These are phyloP conservation scores for Austrolebias charrua DNA, from an alignment of 2,797 vertebrate genomes.

Conservation along the genomic window DNA sequence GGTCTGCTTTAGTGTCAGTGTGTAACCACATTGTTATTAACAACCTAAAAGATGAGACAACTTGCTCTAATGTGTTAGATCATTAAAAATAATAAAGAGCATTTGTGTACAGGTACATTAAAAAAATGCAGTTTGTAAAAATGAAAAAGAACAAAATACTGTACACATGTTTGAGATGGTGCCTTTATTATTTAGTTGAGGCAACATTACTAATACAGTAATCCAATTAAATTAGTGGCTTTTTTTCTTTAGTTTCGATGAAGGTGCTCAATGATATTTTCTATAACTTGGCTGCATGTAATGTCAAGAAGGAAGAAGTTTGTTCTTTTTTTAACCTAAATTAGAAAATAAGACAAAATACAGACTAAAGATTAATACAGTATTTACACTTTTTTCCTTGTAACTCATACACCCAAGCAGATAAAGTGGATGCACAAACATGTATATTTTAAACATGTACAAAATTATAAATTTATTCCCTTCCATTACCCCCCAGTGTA, in stretches of 20 bases:
- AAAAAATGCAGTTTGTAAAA: conserved; percentile 4
- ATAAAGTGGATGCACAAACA: conserved; percentile 8
- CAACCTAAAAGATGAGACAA: not conserved
- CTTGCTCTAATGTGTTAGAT: not conserved
- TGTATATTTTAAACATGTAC: not conserved
- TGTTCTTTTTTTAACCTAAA: too few species aligned
- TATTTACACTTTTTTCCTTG: conserved; percentile 6
- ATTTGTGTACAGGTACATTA: not conserved
- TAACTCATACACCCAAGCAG: conserved; percentile 4
- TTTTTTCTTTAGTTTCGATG: not conserved
- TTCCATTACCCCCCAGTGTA: not conserved
- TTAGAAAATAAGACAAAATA: too few species aligned
- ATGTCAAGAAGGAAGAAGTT: too few species aligned
- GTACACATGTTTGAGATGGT: not conserved
- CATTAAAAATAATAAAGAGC: not conserved
- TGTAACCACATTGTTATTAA: conserved; percentile 1
- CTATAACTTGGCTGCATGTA: not conserved
- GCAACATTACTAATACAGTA: conserved; percentile 7
- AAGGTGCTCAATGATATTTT: not conserved
- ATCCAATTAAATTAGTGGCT: conserved; percentile 9
- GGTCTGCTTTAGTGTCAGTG: conserved; percentile 3
- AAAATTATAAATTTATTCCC: not conserved
- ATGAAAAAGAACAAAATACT: not conserved
- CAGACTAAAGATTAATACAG: conserved; percentile 2
- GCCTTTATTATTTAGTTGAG: conserved; percentile 14